Percentiles rank a stretch among this genome's conserved stretches.
phyloP scores from a whole-genome alignment of 2,888 invertebrate genomes.

The Notodonta ziczac region DNA sequence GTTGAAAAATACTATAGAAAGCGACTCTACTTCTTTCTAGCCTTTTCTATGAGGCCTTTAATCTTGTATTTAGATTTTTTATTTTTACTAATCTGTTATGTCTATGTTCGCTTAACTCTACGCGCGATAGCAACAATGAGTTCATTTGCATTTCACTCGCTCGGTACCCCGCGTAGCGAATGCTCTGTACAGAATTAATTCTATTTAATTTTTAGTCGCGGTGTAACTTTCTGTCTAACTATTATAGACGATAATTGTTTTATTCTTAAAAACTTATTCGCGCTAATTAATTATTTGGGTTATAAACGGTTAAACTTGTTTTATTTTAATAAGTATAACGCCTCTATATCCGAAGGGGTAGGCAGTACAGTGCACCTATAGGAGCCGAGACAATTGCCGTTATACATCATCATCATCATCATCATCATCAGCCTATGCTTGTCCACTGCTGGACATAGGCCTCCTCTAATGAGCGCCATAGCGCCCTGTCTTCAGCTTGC shows the following conservation, averaged over 20 bases:
- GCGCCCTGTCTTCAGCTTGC: no score
- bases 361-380: no score
- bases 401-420: no score
- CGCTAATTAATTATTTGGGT: no score
- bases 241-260: not conserved
- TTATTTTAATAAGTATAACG: no score
- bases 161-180: constrained; percentile 7
- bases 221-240: constrained; percentile 4
- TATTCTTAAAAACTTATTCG: not conserved
- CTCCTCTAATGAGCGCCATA: no score
- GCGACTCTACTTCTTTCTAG: not conserved
- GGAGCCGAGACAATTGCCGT: no score
- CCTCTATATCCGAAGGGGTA: no score
- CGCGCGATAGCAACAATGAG: not conserved
- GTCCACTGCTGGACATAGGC: no score
- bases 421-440: no score
- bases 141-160: constrained; percentile 9
- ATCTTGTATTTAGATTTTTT: not conserved
- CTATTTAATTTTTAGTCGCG: constrained; percentile 14
- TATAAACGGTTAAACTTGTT: no score
- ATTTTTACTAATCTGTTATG: not conserved
- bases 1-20: not conserved
- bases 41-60: not conserved
- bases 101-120: constrained; percentile 1
- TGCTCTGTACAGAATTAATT: constrained; percentile 20